Conservation (phyloP, 1,140 invertebrate species). For the Papilio polytes region DNA sequence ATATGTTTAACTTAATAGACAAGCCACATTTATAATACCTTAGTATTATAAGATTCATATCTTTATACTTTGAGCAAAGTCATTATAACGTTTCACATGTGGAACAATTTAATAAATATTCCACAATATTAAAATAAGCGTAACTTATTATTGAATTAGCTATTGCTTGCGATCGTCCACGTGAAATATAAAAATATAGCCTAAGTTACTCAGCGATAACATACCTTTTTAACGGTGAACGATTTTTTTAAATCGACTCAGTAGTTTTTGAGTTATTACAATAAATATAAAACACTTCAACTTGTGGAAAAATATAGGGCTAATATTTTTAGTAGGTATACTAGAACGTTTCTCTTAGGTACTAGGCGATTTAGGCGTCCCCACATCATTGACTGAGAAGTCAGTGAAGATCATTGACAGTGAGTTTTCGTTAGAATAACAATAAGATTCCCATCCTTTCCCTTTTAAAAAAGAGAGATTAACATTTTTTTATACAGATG, state of each 20-base stretch:
- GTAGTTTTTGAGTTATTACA: too few relatives aligned
- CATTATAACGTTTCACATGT: neutral
- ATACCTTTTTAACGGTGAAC: too few relatives aligned
- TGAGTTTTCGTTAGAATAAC: neutral
- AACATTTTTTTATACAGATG: neutral
- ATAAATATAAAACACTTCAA: too few relatives aligned
- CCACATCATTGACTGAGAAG: neutral
- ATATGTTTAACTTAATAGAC: neutral
- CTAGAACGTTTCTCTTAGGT: too few relatives aligned
- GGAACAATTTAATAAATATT: neutral
- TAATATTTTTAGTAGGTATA: too few relatives aligned
- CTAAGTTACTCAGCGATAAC: too few relatives aligned
- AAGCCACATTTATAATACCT: constrained; percentile 2
- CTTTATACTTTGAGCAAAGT: neutral
- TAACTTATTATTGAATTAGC: too few relatives aligned
- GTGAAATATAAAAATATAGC: too few relatives aligned
- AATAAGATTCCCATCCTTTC: neutral
- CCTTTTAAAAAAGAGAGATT: neutral
- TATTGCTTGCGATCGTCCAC: too few relatives aligned
- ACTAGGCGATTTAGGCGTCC: too few relatives aligned
- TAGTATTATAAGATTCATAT: constrained; percentile 32
- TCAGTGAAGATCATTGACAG: neutral
- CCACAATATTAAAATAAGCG: neutral
- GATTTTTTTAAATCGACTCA: too few relatives aligned
- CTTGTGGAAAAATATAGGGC: too few relatives aligned